Evolutionary conservation across 1,140 invertebrate species (phyloP).

Genomic region (Drosophila tsacasi): DNA sequence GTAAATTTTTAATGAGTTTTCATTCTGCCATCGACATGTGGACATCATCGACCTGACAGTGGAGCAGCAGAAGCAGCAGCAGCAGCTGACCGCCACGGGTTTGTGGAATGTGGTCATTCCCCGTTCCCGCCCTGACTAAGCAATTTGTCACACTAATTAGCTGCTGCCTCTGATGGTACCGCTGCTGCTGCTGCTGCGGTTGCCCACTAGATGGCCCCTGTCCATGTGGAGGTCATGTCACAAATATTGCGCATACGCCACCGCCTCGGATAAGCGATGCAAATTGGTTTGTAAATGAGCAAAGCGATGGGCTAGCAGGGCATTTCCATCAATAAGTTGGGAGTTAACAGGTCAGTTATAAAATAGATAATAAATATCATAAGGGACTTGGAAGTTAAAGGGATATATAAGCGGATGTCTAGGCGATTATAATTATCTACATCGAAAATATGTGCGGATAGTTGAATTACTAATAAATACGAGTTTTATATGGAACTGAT

Average conservation of each 20-base stretch:
- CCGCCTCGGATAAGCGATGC: constrained; percentile 21
- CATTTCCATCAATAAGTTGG: constrained; percentile 8
- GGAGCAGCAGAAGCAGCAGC: constrained; percentile 23
- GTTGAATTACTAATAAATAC: no score
- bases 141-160: constrained; percentile 79
- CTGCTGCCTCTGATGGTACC: constrained; percentile 41
- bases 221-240: constrained; percentile 21
- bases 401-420: not conserved
- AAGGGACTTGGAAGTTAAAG: not conserved
- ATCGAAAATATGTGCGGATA: not conserved
- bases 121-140: constrained; percentile 35
- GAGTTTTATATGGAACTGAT: no score
- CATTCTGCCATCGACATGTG: constrained; percentile 53
- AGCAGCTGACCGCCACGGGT: constrained; percentile 27
- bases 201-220: constrained; percentile 20
- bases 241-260: constrained; percentile 61
- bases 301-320: not conserved
- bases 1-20: constrained; percentile 84
- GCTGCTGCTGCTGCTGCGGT: constrained; percentile 38
- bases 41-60: constrained; percentile 45
- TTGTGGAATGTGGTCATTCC: constrained; percentile 21
- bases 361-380: not conserved
- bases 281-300: constrained; percentile 34
- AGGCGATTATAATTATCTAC: not conserved
- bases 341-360: not conserved